Evolutionary conservation across 2,113 vertebrate genomes (phyloP), one percentile per base, ranked within the genome.

Genomic region (Bombycilla garrulus): DNA sequence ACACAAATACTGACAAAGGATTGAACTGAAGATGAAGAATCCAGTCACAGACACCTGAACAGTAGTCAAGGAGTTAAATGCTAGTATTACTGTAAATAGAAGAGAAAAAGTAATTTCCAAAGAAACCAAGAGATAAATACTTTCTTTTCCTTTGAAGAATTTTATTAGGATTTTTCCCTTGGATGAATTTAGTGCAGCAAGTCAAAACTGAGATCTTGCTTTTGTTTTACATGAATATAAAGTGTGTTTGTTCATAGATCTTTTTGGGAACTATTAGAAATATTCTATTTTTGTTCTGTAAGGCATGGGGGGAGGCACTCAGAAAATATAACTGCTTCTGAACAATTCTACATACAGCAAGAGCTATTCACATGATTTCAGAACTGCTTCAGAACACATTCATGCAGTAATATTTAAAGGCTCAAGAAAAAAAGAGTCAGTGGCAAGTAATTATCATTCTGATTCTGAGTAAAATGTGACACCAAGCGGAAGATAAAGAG

Each of bases 151-250:
- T 61, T 84, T 79, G 50, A 58, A 81, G 84, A 96, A 88, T 81
- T 81, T 84, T 86, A 74, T 80, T 78, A 78, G 54, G 62, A 93
- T 96, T 94, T 81, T 38, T 80, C 64, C 13, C 28, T 77, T 70
- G 86, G 58, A 92, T 92, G 31, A 79, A 77, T 50, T 88, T 61
- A 62, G 61, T 36, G 79, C 20, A 72, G 25, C 3, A 18, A 81
- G 44, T 71, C 51, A 92, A 81, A 86, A 81, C 15, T 66, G 26
- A 92, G 64, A 74, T 71, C 91, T 1, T 89, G 53, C 57, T 79
- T 92, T 95, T 91, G 57, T 76, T 87, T 95, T 48, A 93, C 45
- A 79, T 79, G 57, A 93, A 88, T 92, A 83, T 61, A 62, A 93
- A 92, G 72, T 40, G 5, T 0, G 15, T 92, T 81, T 80, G 12